A percentile compares a stretch with the other conserved stretches of the same genome.
These are phyloP conservation scores for Syngnathus acus DNA, from an alignment of 2,797 vertebrate genomes.

Conservation along the genomic window DNA sequence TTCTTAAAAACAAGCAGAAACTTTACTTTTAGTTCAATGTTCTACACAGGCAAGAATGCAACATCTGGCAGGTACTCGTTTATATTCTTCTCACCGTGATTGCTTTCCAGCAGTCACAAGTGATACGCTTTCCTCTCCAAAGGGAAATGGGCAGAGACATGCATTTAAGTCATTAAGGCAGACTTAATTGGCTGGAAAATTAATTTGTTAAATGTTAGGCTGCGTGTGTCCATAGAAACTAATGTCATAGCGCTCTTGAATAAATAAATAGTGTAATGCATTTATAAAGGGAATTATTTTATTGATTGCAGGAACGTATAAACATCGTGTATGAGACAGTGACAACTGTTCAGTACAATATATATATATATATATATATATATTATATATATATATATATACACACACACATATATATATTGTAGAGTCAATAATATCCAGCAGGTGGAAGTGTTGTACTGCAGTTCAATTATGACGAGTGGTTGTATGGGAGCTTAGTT, in stretches of 20 bases:
- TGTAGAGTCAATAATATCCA: slow-evolving; percentile 10
- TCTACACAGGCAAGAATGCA: too few species aligned
- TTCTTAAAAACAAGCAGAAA: too few species aligned
- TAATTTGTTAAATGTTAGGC: not conserved
- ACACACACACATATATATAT: too few species aligned
- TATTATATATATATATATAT: too few species aligned
- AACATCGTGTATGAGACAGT: not conserved
- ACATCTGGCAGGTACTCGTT: too few species aligned
- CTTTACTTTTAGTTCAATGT: too few species aligned
- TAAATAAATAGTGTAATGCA: not conserved
- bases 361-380: too few species aligned
- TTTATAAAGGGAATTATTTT: not conserved
- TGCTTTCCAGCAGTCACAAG: not conserved
- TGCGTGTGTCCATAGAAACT: not conserved
- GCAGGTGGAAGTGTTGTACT: slow-evolving; percentile 45
- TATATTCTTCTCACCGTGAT: not conserved
- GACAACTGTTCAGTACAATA: not conserved
- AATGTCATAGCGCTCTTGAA: not conserved
- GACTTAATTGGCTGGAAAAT: slow-evolving; percentile 1
- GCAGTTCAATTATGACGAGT: not conserved
- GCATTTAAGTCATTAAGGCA: not conserved
- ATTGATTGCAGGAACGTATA: not conserved
- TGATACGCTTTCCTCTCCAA: not conserved
- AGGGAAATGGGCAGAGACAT: not conserved
- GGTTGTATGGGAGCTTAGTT: not conserved